phyloP scores from a whole-genome alignment of 2,113 vertebrate genomes.

The Echinops telfairi region DNA sequence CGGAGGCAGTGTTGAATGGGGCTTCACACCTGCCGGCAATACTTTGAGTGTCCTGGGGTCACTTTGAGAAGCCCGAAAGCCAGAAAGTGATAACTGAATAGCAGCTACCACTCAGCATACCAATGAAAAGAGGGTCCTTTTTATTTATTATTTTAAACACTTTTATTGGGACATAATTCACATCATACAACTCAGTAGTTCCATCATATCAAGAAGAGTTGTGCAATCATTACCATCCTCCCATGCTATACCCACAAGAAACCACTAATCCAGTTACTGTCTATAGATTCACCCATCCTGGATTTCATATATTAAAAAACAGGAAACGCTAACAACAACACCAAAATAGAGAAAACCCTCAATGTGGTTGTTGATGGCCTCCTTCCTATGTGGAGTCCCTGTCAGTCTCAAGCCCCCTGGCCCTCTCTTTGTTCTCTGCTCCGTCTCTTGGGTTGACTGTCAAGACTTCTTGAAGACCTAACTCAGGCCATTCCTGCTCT shows the following conservation, averaged over 20 bases:
- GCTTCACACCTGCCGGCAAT: not conserved
- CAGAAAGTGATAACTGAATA: not conserved
- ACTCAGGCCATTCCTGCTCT: not conserved
- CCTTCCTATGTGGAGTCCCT: not conserved
- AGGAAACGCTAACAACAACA: too few species aligned
- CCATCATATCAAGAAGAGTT: too few species aligned
- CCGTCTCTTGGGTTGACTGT: not conserved
- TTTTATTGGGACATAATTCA: too few species aligned
- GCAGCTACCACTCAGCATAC: not conserved
- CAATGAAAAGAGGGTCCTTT: not conserved
- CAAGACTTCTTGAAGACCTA: not conserved
- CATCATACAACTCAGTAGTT: too few species aligned
- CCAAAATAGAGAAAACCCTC: too few species aligned
- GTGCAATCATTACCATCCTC: too few species aligned
- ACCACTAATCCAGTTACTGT: too few species aligned
- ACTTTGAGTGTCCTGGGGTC: conserved; percentile 1
- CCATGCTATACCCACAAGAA: too few species aligned
- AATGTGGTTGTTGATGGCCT: not conserved
- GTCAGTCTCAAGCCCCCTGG: not conserved
- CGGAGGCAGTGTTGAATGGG: not conserved
- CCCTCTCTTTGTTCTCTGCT: not conserved
- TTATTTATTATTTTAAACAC: too few species aligned
- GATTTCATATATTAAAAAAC: too few species aligned
- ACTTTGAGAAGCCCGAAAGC: not conserved
- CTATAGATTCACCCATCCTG: too few species aligned